Base-by-base conservation (phyloP, 2,113 vertebrate species). In the Etheostoma cragini region DNA sequence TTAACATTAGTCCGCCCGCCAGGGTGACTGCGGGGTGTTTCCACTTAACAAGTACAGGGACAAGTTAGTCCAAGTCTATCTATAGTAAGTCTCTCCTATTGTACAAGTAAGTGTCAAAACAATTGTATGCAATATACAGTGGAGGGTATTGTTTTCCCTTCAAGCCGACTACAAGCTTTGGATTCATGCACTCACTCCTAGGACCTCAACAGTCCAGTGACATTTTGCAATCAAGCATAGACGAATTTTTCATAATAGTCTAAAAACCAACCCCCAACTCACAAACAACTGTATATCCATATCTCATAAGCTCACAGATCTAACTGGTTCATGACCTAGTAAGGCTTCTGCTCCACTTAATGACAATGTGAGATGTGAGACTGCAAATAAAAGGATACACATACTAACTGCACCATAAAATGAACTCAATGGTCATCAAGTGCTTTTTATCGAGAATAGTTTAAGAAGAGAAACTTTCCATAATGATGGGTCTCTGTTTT, bases 21-120 rank as follows among this genome's bases (percentile, higher is more conserved):
- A 8, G 57, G 6, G n/a, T 75, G 58, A 35, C 72, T 54, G 35
- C 33, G 58, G 24, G 2, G 52, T 5, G n/a, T 86, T 78, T 83
- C 72, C 60, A 74, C 67, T 65, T 82, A 83, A 82, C 67, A 73
- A 49, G 24, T 63, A 70, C 24, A 68, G 24, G 71, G 24, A 73
- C 46, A 46, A 46, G 11, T 15, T 19, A 11, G 11, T 46, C 24
- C 7, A n/a, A 11, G 8, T 46, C 24, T 65, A n/a, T 75, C 71
- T 76, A 74, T 52, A 11, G 45, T 47, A 68, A 71, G 24, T 26
- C 57, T 49, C 17, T 33, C 12, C 60, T 30, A 35, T 38, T 69
- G 54, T 21, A 30, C 1, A 11, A 69, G 52, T 17, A 33, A 52
- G 35, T 7, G 53, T 64, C 65, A 65, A 78, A 86, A 76, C 53